Conservation (phyloP, 1,140 invertebrate species). For the Metaphire vulgaris region DNA sequence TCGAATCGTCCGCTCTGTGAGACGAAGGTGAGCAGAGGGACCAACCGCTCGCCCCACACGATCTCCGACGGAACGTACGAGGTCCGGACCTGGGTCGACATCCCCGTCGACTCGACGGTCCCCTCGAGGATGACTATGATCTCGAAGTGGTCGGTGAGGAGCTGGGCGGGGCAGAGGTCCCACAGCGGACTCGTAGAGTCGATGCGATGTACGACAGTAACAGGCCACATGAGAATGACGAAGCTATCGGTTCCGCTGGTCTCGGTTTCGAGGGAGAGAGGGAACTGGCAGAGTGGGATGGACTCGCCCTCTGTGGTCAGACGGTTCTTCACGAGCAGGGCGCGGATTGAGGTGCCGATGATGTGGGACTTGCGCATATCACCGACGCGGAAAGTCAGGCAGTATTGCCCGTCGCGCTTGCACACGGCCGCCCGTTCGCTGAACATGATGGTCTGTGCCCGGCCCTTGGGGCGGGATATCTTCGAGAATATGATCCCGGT, state of each 20-base stretch:
- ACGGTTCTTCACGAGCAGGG: constrained; percentile 71
- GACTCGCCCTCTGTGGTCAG: constrained; percentile 44
- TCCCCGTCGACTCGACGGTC: constrained; percentile 30
- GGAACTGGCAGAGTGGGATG: constrained; percentile 43
- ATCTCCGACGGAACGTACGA: constrained; percentile 60
- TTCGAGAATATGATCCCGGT: constrained; percentile 33
- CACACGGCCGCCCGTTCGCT: constrained; percentile 44
- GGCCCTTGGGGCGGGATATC: constrained; percentile 38
- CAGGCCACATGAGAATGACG: constrained; percentile 30
- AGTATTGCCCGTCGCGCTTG: constrained; percentile 68
- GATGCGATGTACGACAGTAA: constrained; percentile 33
- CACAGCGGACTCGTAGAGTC: constrained; percentile 34
- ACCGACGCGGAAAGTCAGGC: constrained; percentile 56
- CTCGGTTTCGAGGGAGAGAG: constrained; percentile 51
- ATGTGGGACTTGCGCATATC: constrained; percentile 77
- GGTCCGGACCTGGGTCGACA: constrained; percentile 62
- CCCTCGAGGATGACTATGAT: constrained; percentile 32
- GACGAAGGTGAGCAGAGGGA: constrained; percentile 11
- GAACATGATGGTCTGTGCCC: constrained; percentile 47
- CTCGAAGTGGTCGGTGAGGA: constrained; percentile 30
- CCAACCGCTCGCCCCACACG: constrained; percentile 18
- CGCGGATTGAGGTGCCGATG: constrained; percentile 73
- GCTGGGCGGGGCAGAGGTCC: constrained; percentile 27
- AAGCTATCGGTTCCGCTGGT: constrained; percentile 47
- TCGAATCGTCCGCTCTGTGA: constrained; percentile 3